Conservation (phyloP, 2,113 vertebrate genomes). For the Thryonomys swinderianus region DNA sequence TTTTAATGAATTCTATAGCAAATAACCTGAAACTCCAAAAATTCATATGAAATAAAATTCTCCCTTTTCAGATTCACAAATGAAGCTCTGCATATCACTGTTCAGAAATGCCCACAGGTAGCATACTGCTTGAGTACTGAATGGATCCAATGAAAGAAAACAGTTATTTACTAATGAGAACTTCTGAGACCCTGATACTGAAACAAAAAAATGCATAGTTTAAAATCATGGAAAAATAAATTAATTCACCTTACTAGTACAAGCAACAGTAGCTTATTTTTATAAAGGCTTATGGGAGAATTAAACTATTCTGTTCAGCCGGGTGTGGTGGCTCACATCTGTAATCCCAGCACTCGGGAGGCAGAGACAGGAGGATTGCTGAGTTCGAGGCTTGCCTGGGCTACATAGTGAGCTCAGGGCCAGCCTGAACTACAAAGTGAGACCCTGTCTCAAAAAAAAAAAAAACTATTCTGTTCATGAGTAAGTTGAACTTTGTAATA, state of each 20-base stretch:
- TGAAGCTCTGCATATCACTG: neutral
- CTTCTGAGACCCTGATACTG: conserved; percentile 70
- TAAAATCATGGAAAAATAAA: conserved; percentile 79
- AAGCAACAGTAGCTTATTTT: conserved; percentile 77
- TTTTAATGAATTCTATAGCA: neutral
- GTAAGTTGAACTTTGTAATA: conserved; percentile 81
- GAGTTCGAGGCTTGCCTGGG: too few species aligned
- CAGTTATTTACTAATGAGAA: conserved; percentile 70
- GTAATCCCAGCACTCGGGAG: too few species aligned
- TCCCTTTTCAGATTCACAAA: neutral
- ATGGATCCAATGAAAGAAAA: conserved; percentile 69
- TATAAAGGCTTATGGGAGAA: conserved; percentile 77
- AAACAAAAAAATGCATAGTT: conserved; percentile 79
- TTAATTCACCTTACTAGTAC: conserved; percentile 71
- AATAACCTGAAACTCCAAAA: neutral
- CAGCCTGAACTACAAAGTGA: too few species aligned
- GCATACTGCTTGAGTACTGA: conserved; percentile 36
- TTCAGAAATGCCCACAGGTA: conserved; percentile 55
- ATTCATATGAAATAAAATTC: neutral
- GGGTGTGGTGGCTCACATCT: too few species aligned
- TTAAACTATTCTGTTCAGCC: conserved; percentile 83
- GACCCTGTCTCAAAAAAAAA: too few species aligned
- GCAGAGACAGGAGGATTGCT: too few species aligned
- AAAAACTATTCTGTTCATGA: too few species aligned
- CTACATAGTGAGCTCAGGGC: too few species aligned